Evolutionary conservation across 2,113 vertebrate species (phyloP).

Genomic region (Ibidorhyncha struthersii): DNA sequence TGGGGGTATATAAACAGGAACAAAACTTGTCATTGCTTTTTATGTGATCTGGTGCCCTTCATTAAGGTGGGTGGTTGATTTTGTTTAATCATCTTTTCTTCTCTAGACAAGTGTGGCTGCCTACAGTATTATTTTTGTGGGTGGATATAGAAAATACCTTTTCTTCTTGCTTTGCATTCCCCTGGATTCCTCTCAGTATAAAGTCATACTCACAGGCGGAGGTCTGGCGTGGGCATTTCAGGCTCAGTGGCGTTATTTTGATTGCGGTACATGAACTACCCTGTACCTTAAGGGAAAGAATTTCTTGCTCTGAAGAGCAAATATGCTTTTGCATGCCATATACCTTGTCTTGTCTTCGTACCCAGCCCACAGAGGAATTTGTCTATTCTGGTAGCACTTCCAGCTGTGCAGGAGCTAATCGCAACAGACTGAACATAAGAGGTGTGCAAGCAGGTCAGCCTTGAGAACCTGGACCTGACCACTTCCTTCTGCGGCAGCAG

Average conservation of each 20-base stretch:
- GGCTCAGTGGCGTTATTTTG: background rate
- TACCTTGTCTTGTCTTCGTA: fast-evolving
- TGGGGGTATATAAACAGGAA: background rate
- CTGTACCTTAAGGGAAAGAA: background rate
- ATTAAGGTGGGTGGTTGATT: background rate
- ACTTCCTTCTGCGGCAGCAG: background rate
- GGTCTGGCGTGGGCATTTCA: background rate
- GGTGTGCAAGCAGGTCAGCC: fast-evolving
- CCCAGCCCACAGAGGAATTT: background rate
- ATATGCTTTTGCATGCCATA: fast-evolving
- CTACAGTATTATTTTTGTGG: background rate
- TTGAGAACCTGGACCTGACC: background rate
- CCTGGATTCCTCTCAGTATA: fast-evolving
- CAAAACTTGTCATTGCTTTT: background rate
- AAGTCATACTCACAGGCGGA: fast-evolving
- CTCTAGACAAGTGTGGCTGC: fast-evolving
- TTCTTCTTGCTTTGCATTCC: background rate
- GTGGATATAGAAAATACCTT: fast-evolving
- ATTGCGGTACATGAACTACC: background rate
- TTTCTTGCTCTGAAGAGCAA: background rate
- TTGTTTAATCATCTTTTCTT: background rate
- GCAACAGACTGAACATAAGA: background rate
- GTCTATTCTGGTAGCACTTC: background rate
- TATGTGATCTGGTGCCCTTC: background rate
- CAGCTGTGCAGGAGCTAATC: background rate